phyloP scores from a whole-genome alignment of 1,140 invertebrate genomes.

The Notospermus geniculatus region DNA sequence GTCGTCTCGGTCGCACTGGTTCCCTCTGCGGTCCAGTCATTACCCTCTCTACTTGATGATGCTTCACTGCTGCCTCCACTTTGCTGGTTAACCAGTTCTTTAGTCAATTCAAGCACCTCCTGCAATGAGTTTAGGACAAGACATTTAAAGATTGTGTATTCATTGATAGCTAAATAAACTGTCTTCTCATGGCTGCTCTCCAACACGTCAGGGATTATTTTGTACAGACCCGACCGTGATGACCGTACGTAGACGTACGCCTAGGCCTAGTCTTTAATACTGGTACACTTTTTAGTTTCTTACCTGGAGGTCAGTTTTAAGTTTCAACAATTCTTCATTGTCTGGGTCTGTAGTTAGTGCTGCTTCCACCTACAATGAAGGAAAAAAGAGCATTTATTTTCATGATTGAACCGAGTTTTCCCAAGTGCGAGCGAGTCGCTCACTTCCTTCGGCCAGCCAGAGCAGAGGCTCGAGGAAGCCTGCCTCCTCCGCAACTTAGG shows the following conservation, averaged over 20 bases:
- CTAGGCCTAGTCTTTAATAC: no score
- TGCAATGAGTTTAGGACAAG: constrained; percentile 61
- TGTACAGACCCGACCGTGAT: no score
- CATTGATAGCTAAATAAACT: neutral
- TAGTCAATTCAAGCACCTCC: constrained; percentile 89
- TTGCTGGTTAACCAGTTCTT: constrained; percentile 69
- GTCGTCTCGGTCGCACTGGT: constrained; percentile 3
- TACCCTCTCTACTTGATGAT: constrained; percentile 7
- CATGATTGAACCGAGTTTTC: neutral
- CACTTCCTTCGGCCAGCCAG: neutral
- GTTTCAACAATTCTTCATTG: constrained; percentile 86
- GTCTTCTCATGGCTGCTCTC: neutral
- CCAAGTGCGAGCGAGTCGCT: neutral
- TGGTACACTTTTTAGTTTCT: no score
- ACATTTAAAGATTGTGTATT: constrained; percentile 10
- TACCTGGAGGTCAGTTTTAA: constrained; percentile 73
- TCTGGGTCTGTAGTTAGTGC: constrained; percentile 84
- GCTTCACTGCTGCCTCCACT: constrained; percentile 24
- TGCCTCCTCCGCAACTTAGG: neutral
- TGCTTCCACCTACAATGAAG: constrained; percentile 74
- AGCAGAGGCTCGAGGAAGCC: neutral
- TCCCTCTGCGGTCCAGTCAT: constrained; percentile 9
- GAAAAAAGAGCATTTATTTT: constrained; percentile 11
- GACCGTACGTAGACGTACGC: no score
- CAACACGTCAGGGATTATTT: no score